phyloP scores from a whole-genome alignment of 2,888 invertebrate genomes.

The Idaea straminata region DNA sequence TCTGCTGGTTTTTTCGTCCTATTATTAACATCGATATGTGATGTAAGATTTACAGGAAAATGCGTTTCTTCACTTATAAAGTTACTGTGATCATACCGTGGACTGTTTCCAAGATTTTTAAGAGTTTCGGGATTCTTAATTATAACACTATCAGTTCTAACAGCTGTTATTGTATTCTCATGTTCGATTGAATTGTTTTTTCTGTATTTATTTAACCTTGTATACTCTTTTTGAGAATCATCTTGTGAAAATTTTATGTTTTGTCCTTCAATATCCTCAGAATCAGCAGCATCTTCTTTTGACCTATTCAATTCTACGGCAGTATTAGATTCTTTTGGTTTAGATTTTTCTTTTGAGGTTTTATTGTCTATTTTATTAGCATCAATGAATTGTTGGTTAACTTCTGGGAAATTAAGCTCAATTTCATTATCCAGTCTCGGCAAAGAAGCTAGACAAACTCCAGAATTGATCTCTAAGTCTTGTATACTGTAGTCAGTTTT shows the following conservation, averaged over 20 bases:
- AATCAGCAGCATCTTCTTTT: background rate
- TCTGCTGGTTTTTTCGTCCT: constrained; percentile 14
- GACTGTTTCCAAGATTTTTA: constrained; percentile 43
- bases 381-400: constrained; percentile 75
- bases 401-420: constrained; percentile 73
- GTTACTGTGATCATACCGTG: constrained; percentile 5
- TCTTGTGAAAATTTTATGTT: constrained; percentile 9
- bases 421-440: constrained; percentile 73
- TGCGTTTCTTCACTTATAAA: constrained; percentile 8
- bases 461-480: constrained; percentile 68
- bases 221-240: constrained; percentile 50
- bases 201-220: constrained; percentile 67
- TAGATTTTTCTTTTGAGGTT: background rate
- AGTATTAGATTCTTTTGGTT: background rate
- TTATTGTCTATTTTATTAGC: constrained; percentile 58
- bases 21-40: constrained; percentile 30
- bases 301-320: background rate
- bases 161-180: constrained; percentile 31
- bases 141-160: constrained; percentile 70
- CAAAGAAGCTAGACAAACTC: constrained; percentile 68
- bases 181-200: constrained; percentile 40
- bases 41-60: constrained; percentile 44
- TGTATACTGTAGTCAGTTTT: constrained; percentile 65
- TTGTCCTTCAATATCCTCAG: background rate
- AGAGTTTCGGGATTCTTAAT: constrained; percentile 72